Evolutionary conservation across 1,140 invertebrate species (phyloP), one percentile per base, ranked within the genome.

Genomic region (Microplitis demolitor): DNA sequence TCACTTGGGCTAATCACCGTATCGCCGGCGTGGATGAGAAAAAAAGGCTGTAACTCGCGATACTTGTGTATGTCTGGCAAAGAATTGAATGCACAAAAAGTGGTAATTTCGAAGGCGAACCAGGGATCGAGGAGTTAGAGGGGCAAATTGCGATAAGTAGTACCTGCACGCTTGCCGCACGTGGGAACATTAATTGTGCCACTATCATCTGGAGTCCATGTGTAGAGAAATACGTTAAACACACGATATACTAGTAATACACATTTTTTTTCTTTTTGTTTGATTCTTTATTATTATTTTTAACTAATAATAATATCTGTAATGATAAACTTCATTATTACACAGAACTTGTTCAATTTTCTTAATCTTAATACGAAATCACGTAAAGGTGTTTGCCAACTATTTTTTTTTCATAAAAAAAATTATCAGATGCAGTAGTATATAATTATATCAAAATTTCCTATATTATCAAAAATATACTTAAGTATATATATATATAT

Each of bases 121-220:
- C 51, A 50, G 63, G 34, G 39, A 39, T 24, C 39, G 37, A 66
- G 34, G 34, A 31, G 60, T 31, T 58, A 16, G 56, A 53, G 58
- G 61, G 69, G 69, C 62, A 71, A 71, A 71, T 71, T 71, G 69
- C 69, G 69, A 71, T 71, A 71, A 71, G 69, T 71, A 50, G 69
- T 71, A 71, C 61, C 61, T 63, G 62, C 69, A 63, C 61, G 69
- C 50, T 35, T 53, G 50, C 45, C 60, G 69, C 69, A 71, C 69
- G 69, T 71, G 69, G 69, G 69, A 71, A 71, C 69, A 71, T 71
- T 71, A 71, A 71, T 71, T 71, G 61, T 71, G 51, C 69, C 69
- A 71, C 60, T 71, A 71, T 71, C 69, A 64, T 63, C 45, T 34
- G 58, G 13, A 60, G 62, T 51, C 31, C 60, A 63, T 31, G 69